Base-by-base conservation (phyloP, 1,140 invertebrate species). In the Aphelenchoides avenae region DNA sequence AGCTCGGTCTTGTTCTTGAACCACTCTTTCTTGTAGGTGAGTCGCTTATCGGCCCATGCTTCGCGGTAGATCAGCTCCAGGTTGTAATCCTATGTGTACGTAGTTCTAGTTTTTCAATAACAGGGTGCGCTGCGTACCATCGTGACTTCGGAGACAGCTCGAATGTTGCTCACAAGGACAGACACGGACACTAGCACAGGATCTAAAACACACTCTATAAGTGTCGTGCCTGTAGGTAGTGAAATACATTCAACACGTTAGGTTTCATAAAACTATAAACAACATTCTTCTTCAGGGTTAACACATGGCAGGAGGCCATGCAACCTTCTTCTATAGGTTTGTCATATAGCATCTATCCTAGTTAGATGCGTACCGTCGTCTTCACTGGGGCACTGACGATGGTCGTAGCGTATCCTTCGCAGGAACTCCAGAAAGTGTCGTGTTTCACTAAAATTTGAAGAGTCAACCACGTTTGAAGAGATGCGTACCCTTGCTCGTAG, bases 11-110 rank as follows among this genome's bases (percentile, higher is more conserved):
- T 75, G 40, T 75, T 75, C 37, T 64, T 62, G 57, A 75, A 75
- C 27, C 58, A 34, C 27, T 48, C 46, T 37, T 61, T 68, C 33
- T 75, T 66, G 29, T 77, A 75, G 7, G 34, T 46, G 6, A 75
- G 52, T 9, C 73, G 57, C 27, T 52, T 44, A 40, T 75, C 73
- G 6, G 54, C 22, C 73, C 73, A 75, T 24, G 58, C 52, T 64
- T 75, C 73, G 3, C 73, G 61, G 53, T 76, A 75, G 40, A 76
- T 76, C 22, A 75, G 40, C 48, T 75, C 73, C 6, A 75, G 42
- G 42, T 56, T 50, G 46, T 75, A 75, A 40, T 75, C 72, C 69
- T 73, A n/a, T 20, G n/a, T n/a, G n/a, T n/a, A n/a, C n/a, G n/a
- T n/a, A n/a, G n/a, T n/a, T n/a, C n/a, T n/a, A n/a, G n/a, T n/a